phyloP scores from a whole-genome alignment of 1,140 invertebrate genomes.

The Heterodera carotae region DNA sequence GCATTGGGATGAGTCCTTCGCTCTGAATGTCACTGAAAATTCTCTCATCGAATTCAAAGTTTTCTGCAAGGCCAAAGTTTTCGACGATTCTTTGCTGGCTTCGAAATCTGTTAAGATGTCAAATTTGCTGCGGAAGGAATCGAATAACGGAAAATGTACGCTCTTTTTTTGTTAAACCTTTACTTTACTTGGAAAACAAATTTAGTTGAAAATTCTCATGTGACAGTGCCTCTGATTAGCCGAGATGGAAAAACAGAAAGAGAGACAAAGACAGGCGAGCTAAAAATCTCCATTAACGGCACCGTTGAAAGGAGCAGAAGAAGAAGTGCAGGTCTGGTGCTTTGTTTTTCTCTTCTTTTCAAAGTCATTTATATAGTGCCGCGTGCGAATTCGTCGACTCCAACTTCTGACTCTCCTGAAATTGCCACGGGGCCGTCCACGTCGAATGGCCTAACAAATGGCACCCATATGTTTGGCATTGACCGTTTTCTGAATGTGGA shows the following conservation, averaged over 20 bases:
- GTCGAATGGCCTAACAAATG: conserved; percentile 26
- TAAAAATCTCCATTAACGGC: conserved; percentile 47
- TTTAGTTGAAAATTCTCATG: conserved; percentile 49
- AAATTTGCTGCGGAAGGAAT: conserved; percentile 55
- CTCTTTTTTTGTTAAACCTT: conserved; percentile 17
- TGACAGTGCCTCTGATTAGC: conserved; percentile 46
- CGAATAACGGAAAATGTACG: conserved; percentile 57
- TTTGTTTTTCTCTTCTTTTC: neutral
- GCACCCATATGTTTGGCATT: neutral
- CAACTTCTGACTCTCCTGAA: conserved; percentile 18
- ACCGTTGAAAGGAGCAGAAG: conserved; percentile 47
- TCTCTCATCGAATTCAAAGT: conserved; percentile 56
- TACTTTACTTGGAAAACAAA: conserved; percentile 15
- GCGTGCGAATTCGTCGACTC: conserved; percentile 14
- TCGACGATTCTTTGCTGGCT: conserved; percentile 56
- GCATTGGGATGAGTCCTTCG: conserved; percentile 59
- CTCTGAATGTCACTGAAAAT: conserved; percentile 49
- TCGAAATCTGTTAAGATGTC: conserved; percentile 51
- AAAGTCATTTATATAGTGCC: conserved; percentile 16
- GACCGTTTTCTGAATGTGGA: neutral
- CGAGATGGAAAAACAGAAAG: conserved; percentile 43
- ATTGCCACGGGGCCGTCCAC: conserved; percentile 46
- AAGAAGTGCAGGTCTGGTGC: conserved; percentile 40
- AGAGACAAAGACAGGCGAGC: conserved; percentile 52
- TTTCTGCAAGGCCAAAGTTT: conserved; percentile 56